Evolutionary conservation across 2,113 vertebrate species (phyloP), one percentile per base, ranked within the genome.

Genomic region (Phylloscopus trochilus): DNA sequence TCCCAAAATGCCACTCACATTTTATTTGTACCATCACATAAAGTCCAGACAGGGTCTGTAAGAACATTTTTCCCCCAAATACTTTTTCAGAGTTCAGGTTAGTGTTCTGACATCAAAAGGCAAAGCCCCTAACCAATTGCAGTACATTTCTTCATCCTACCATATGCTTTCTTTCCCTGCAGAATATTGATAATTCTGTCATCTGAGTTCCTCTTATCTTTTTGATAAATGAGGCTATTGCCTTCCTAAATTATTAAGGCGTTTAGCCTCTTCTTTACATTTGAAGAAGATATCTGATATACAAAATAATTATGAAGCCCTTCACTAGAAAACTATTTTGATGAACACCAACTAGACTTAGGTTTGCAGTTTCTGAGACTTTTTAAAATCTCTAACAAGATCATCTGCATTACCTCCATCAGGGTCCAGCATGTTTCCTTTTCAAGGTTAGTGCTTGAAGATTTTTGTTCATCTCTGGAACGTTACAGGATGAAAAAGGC

Each of bases 181-280:
- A 90, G 74, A 94, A 92, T 93, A 94, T 39, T 83, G 59, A 83
- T 80, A 92, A 90, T 67, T 93, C 89, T 93, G 82, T 90, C 93
- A 91, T 73, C 63, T 55, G 47, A 6, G 39, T 52, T 95, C 41
- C n/a, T 90, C 56, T 85, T 88, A 91, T 91, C 87, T 77, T 83
- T 94, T 76, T 95, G 72, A 94, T 67, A 94, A 88, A 93, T 81
- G 64, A 94, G 33, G 13, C 63, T 80, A 83, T 55, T 81, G 64
- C 49, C 67, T 94, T 88, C 87, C 63, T 70, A 90, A 81, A 39
- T 91, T 91, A 84, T 59, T 74, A 80, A 90, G 59, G 59, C 33
- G 92, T 82, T 93, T 88, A 87, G 72, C 13, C 18, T 70, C 59
- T 74, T 35, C 68, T 82, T 87, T 84, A 81, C 37, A 89, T 89